phyloP scores from a whole-genome alignment of 92 coral and sea anemone species.

The Phymanthus crucifer region DNA sequence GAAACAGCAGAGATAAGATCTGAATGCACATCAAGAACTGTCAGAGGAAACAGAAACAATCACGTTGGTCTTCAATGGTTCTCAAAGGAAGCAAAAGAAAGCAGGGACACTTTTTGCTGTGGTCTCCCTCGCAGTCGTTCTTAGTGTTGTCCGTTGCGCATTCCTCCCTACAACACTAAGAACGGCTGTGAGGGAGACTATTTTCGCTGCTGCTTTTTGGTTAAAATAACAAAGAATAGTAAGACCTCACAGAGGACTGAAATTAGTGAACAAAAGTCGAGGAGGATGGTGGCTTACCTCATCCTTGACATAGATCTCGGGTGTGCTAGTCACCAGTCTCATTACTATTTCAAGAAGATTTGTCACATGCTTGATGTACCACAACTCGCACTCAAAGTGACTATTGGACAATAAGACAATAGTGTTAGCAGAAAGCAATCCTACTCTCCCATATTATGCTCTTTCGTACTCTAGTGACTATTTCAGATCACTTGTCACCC shows the following conservation, averaged over 20 bases:
- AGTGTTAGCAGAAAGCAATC: not conserved
- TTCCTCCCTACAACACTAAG: no score
- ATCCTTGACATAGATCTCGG: constrained; percentile 69
- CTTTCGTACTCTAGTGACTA: no score
- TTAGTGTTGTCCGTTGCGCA: no score
- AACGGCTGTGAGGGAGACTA: not conserved
- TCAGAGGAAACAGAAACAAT: not conserved
- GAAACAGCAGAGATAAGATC: constrained; percentile 53
- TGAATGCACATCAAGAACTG: constrained; percentile 72
- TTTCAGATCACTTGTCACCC: no score
- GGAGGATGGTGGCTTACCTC: constrained; percentile 47
- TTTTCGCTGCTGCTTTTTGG: no score
- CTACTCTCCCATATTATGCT: not conserved
- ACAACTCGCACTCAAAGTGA: constrained; percentile 72
- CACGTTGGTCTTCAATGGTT: not conserved
- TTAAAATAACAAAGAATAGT: no score
- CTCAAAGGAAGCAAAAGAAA: no score
- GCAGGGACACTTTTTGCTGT: no score
- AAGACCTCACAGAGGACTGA: not conserved
- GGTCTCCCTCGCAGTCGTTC: no score
- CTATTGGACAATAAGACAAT: constrained; percentile 33
- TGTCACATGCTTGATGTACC: constrained; percentile 75
- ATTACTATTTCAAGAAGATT: constrained; percentile 60
- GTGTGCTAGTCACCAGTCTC: constrained; percentile 48
- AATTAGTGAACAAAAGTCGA: not conserved